Base-by-base conservation (phyloP, 2,113 vertebrate species). In the Eleginops maclovinus region DNA sequence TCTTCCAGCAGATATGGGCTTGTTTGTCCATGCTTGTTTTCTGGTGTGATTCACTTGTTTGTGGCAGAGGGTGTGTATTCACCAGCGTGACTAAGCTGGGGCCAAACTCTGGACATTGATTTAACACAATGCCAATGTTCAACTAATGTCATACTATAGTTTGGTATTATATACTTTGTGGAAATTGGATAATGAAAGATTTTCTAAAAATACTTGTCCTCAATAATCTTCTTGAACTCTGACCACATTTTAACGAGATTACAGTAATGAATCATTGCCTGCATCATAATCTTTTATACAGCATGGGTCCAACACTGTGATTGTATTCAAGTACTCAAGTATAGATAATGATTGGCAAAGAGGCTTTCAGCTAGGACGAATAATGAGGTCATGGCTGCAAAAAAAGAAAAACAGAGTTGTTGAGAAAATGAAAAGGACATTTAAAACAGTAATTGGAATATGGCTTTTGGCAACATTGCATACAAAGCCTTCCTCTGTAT, bases 21-120 rank as follows among this genome's bases (percentile, higher is more conserved):
- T 85, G 70, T 78, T 75, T 66, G 22, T 89, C 54, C 60, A 41
- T 85, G 70, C 75, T 75, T 66, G 22, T 89, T 43, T 41, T 62
- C 51, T 61, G 47, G 43, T 22, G 60, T 64, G 87, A 80, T 63
- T 87, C 76, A 78, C 28, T 80, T 58, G 72, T 77, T 78, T 69
- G 21, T 36, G 49, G 50, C 36, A 14, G 61, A 66, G 41, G 58
- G 24, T 11, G 17, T 71, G 59, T 58, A 5, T 61, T 46, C 16
- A 31, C 36, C 36, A 4, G 7, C 4, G 50, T 68, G 77, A 81
- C 66, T 74, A 49, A 65, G 59, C 68, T 8, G 44, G 36, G 31
- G 62, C 56, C 61, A 70, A 64, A 77, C 13, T 4, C 13, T 19
- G 36, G n/a, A 24, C 54, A 14, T 19, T 49, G 28, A 78, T 11